Base-by-base conservation (phyloP, 2,888 invertebrate genomes). In the Thecocarcelia acutangulata region DNA sequence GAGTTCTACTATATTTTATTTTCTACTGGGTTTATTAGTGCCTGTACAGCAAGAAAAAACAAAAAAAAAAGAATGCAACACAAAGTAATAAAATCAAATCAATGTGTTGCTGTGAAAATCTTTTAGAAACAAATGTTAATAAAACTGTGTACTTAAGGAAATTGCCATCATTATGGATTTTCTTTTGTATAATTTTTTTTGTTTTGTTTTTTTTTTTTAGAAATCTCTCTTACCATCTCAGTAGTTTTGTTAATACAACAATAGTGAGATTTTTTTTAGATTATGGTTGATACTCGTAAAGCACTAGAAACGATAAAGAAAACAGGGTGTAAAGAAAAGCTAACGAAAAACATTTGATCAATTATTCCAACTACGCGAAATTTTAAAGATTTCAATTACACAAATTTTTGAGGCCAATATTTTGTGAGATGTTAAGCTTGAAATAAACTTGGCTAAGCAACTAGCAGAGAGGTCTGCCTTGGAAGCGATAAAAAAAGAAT, bases 161-260 rank as follows among this genome's bases (percentile, higher is more conserved):
- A 87, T 87, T 87, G 88, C 88, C 88, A 87, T 88, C 88, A 87
- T 87, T 87, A 88, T 80, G 80, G 85, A 84, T 85, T 83, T 85
- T 68, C 84, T 76, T 69, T 58, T 40, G 17, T 19, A 44, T 11
- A 2, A 11, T 40, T 15, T 68, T 48, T 37, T n/a, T n/a, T n/a
- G n/a, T n/a, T n/a, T n/a, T n/a, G n/a, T 13, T 56, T 40, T 15
- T 9, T 44, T 68, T 5, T 15, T 24, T 42, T 4, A 24, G 13
- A 21, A 40, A 13, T 44, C 19, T 42, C 68, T 66, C 44, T 48
- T 46, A 37, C 15, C 59, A 33, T 52, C 13, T 84, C 28, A 33
- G 19, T 69, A 56, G 56, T 84, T 85, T 85, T 84, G 84, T 84
- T 88, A 86, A 87, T 73, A 46, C 6, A 74, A 70, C 74, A 82